Evolutionary conservation across 2,888 invertebrate genomes (phyloP), one percentile per base, ranked within the genome.

Genomic region (Psylliodes chrysocephalus): DNA sequence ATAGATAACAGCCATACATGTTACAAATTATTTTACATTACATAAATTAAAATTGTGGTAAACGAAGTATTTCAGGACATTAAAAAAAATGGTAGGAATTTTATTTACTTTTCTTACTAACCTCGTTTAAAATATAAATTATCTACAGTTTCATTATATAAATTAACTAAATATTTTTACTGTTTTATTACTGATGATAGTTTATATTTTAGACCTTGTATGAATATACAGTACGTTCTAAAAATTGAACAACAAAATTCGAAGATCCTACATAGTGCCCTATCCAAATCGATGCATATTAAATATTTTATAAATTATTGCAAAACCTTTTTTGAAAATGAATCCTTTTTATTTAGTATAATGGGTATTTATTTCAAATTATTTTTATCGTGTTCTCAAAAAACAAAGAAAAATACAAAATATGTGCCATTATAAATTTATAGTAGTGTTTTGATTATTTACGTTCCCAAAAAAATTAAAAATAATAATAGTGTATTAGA

Each of bases 1-100:
- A 79, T 77, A 79, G 78, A 78, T 81, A 80, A 81, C 81, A 81
- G 81, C 80, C 80, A 81, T 80, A 80, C 79, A 79, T 54, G 54
- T 75, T 77, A 76, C 77, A 79, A 80, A 79, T 77, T 78, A 81
- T 79, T 73, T 73, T 73, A 72, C 72, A 71, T 70, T 68, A 72
- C 68, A 69, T 59, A 72, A 73, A 60, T 68, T 70, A 72, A 70
- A 70, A 59, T 44, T 47, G 53, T 63, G 71, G 66, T 70, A 68
- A 70, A 63, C 51, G 40, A 67, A 66, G 35, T 60, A 53, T 55
- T 60, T 62, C 30, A 63, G 51, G 12, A 49, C n/a, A n/a, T 49
- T 49, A 60, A 52, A 67, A 49, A 66, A 69, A 64, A 64, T 63
- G 68, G 60, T 53, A 35, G 53, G 57, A 56, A 56, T 63, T 57